Evolutionary conservation across 2,888 invertebrate genomes (phyloP).

Genomic region (Luffia ferchaultella): DNA sequence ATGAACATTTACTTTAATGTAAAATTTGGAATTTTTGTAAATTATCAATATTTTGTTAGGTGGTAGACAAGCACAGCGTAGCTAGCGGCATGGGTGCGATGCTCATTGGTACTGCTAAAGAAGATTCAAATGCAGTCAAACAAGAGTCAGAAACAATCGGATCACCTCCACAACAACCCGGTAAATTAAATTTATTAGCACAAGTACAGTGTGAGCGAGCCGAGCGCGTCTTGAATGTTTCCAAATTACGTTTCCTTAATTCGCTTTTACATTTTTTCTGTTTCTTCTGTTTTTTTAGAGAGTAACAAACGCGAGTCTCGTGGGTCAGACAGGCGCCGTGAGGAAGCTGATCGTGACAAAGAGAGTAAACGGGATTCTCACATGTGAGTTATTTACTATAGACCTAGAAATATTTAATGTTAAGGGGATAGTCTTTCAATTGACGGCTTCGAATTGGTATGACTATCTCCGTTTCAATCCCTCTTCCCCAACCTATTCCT

Average conservation of each 20-base stretch:
- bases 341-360: constrained; percentile 49
- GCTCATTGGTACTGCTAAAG: constrained; percentile 15
- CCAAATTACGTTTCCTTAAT: no score
- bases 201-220: no score
- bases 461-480: no score
- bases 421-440: no score
- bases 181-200: no score
- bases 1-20: no score
- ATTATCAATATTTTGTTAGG: constrained; percentile 13
- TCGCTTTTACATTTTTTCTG: no score
- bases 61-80: constrained; percentile 35
- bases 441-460: no score
- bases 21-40: no score
- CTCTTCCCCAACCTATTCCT: no score
- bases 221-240: no score
- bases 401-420: no score
- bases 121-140: constrained; percentile 15
- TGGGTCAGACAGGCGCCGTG: constrained; percentile 42
- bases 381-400: constrained; percentile 37
- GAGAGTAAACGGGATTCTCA: constrained; percentile 51
- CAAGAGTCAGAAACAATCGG: constrained; percentile 16
- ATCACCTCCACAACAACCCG: constrained; percentile 22
- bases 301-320: constrained; percentile 35
- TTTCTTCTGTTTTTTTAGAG: neutral
- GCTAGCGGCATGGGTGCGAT: constrained; percentile 20